Percentiles rank a stretch among this genome's conserved stretches.
These are phyloP conservation scores for Lasioglossum baleicum DNA, from an alignment of 1,140 invertebrate species.

Conservation along the genomic window DNA sequence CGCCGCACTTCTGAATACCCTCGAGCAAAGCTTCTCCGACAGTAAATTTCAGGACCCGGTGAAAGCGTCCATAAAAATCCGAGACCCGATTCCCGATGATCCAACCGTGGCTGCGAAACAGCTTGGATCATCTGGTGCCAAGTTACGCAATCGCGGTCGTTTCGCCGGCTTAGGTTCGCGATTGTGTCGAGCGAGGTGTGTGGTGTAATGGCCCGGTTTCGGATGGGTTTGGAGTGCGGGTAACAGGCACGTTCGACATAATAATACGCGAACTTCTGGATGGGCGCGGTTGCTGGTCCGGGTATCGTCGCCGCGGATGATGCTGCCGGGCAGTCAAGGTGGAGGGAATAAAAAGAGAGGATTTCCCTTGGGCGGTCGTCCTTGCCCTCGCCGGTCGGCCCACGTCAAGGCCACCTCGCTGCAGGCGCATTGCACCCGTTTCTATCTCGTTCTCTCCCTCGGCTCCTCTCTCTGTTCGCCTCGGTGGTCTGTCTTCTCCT, in stretches of 20 bases:
- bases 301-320: slow-evolving; percentile 51
- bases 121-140: background rate
- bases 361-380: slow-evolving; percentile 77
- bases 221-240: background rate
- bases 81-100: background rate
- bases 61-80: too few species aligned
- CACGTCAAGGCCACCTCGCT: slow-evolving; percentile 77
- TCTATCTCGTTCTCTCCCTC: slow-evolving; percentile 31
- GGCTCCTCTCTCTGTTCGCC: background rate
- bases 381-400: slow-evolving; percentile 77
- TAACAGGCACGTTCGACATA: slow-evolving; percentile 33
- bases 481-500: background rate
- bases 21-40: too few species aligned
- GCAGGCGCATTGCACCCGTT: slow-evolving; percentile 77
- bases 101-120: background rate
- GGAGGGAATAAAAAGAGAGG: slow-evolving; percentile 62
- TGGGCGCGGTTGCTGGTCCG: slow-evolving; percentile 50
- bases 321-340: slow-evolving; percentile 43
- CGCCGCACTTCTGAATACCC: too few species aligned
- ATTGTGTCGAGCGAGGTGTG: slow-evolving; percentile 11
- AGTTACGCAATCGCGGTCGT: slow-evolving; percentile 26
- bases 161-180: slow-evolving; percentile 9
- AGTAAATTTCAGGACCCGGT: too few species aligned
- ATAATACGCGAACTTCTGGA: slow-evolving; percentile 45
- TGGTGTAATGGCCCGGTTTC: slow-evolving; percentile 7